Base-by-base conservation (phyloP, 2,797 vertebrate genomes). In the Euphonia xanthogaster region DNA sequence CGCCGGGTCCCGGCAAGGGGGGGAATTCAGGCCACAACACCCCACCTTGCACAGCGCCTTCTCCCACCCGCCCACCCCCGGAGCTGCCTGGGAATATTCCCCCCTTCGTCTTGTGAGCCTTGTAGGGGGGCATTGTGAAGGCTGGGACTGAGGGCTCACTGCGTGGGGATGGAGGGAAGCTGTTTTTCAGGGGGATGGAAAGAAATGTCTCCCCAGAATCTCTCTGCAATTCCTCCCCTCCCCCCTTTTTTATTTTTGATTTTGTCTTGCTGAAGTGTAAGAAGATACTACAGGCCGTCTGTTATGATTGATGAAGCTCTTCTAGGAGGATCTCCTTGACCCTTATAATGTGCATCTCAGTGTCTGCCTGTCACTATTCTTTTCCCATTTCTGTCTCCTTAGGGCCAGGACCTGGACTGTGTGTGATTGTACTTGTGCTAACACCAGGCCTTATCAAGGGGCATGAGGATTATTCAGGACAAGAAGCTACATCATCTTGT, bases 401-500 rank as follows among this genome's bases (percentile, higher is more conserved):
- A 96, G 95, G 96, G 63, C 88, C 86, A 68, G 90, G 78, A 96
- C 89, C 82, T 90, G 88, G 60, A 61, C 80, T 95, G 27, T 91
- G 50, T 83, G 31, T 90, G 92, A 51, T 86, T 94, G 87, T 94
- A 45, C 82, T 95, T 95, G 93, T 96, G 93, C 31, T 95, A 95
- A 74, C 73, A 80, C 65, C 96, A 96, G 91, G 89, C 91, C 94
- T 97, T 57, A 20, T 65, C 82, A 84, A 90, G 77, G 81, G 76
- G 73, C 57, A 17, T n/a, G 54, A 93, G 88, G 91, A 89, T 93
- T 93, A 79, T 95, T 95, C 92, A 81, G 91, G 92, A 87, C 90
- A 93, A 90, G 94, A 92, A 92, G 88, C 94, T 93, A 40, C 79
- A 86, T 96, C 82, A 86, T 75, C 88, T 95, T 94, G 87, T 94